Evolutionary conservation across 2,113 vertebrate genomes (phyloP), one percentile per base, ranked within the genome.

Genomic region (Hyaena hyaena): DNA sequence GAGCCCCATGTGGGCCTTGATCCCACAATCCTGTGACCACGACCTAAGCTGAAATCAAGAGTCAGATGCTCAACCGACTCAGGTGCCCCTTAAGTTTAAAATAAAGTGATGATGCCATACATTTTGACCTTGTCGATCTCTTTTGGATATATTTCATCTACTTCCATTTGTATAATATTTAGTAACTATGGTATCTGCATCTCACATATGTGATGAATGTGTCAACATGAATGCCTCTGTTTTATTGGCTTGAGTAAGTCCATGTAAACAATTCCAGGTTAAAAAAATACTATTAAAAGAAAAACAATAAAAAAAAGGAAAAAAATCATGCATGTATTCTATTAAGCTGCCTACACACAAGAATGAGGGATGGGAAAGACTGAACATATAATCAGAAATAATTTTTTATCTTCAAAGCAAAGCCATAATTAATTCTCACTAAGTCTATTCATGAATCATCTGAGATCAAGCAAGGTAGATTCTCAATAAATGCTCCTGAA

Each of bases 381-480:
- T 21, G 28, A 65, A 77, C 21, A 83, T 17, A 90, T 90, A 58
- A 88, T 90, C 81, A 96, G 50, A 90, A 90, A 73, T 55, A 94
- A 31, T 43, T 66, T 77, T 68, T 87, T 43, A 71, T 90, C 79
- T 81, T 88, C 6, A 69, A 88, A 84, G 39, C 23, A 85, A 23
- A 19, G 58, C 15, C 50, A 74, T 77, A 90, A 63, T 83, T 68
- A 82, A 90, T 66, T 82, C 35, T 33, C 19, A 45, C 80, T 48
- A 93, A 87, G 76, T 17, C 35, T 48, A 74, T 61, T 92, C n/a
- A 80, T 63, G 21, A 84, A 76, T 53, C 65, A 84, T 69, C 55
- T 17, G 31, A 61, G 2, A 74, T 63, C 90, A 80, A 84, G 63
- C 58, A 90, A 92, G n/a, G 19, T 31, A 83, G 45, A 14, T 94